These are phyloP conservation scores for Lepidocyrtoides sp. DNA, from an alignment of 2,888 invertebrate species.

Conservation along the genomic window DNA sequence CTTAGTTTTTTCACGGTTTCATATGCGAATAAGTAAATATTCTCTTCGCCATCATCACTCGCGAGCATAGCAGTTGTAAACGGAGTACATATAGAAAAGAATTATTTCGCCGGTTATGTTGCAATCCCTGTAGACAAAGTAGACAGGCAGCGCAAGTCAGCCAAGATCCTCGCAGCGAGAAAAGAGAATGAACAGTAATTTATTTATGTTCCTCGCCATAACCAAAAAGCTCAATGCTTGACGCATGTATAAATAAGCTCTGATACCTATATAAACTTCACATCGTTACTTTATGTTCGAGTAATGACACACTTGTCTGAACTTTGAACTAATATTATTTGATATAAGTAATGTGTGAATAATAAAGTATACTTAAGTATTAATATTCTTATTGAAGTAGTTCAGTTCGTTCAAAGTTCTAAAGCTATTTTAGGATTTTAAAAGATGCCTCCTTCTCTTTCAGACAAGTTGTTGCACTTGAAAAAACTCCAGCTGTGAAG, in stretches of 20 bases:
- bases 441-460: neutral
- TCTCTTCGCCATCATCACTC: too few relatives aligned
- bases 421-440: neutral
- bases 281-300: neutral
- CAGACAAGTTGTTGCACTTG: constrained; percentile 22
- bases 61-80: too few relatives aligned
- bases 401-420: neutral
- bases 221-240: too few relatives aligned
- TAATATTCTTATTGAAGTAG: neutral
- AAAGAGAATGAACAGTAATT: neutral
- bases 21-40: too few relatives aligned
- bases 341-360: neutral
- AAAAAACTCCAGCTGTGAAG: neutral
- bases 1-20: too few relatives aligned
- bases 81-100: too few relatives aligned
- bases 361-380: neutral
- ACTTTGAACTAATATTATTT: neutral
- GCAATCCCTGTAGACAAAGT: neutral
- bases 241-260: too few relatives aligned
- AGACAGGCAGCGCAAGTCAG: neutral
- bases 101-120: neutral
- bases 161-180: neutral
- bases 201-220: too few relatives aligned
- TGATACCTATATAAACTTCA: too few relatives aligned
- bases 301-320: neutral